Base-by-base conservation (phyloP, 2,113 vertebrate species). In the Illadopsis cleaveri region DNA sequence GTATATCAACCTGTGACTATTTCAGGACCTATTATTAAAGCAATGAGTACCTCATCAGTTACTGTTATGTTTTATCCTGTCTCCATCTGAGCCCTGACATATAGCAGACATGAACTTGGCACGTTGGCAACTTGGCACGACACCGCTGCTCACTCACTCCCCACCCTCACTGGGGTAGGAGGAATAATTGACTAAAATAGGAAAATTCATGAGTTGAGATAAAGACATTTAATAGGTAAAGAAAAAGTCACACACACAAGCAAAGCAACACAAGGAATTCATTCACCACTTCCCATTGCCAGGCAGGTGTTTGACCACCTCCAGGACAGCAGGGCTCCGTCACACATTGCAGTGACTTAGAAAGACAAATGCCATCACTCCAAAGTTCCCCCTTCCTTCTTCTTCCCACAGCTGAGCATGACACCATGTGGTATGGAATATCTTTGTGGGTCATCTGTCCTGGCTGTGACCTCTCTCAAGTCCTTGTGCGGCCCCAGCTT, bases 91-190 rank as follows among this genome's bases (percentile, higher is more conserved):
- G 8, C 4, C 47, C 44, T 82, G 31, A 13, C 24, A 66, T 21
- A 6, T 2, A 38, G 30, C 6, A 81, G 53, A 40, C n/a, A n/a
- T n/a, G n/a, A n/a, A n/a, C n/a, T n/a, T n/a, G n/a, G n/a, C n/a
- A n/a, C n/a, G n/a, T 1, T 1, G 0, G 40, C 30, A 40, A 6
- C 20, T 30, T n/a, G 30, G 15, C 37, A 57, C 1, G 1, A 19
- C 44, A 28, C 12, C 44, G 22, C 27, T 88, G 4, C 18, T 42
- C 35, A 13, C 44, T 57, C 25, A 23, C 37, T 65, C 18, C 22
- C 10, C 6, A 10, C 1, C 22, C 14, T 5, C 35, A 42, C 25
- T 44, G 18, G 21, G 15, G 13, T 9, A n/a, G 25, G 6, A 57
- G 10, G 22, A 30, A 57, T 18, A 42, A 57, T 2, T 44, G 31